Base-by-base conservation (phyloP, 2,797 vertebrate genomes). In the Smutsia temminckii region DNA sequence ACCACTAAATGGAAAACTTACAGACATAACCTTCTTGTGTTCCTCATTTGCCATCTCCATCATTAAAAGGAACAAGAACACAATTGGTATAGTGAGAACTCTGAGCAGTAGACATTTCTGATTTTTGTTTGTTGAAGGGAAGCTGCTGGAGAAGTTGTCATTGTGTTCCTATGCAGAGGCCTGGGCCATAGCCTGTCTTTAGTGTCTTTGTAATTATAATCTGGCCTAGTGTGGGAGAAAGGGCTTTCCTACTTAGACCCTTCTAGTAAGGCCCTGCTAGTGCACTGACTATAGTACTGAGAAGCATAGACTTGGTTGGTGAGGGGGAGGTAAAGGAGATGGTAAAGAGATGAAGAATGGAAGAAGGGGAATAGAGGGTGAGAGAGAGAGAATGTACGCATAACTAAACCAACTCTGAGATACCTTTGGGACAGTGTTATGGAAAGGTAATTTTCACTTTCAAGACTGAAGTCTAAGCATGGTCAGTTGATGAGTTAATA, bases 1-100 rank as follows among this genome's bases (percentile, higher is more conserved):
- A 18, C 37, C 32, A 89, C 63, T 72, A 88, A 71, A 59, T 89
- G 34, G 46, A 84, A 95, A 87, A 51, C 9, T 85, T 89, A 32
- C 63, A 94, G 16, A 66, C 27, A 71, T 27, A 68, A 94, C 23
- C 8, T 25, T 9, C 25, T 84, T 37, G 57, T 89, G 55, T 49
- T 75, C 61, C 40, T 94, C 29, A 87, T 89, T 89, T 71, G 57
- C 42, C 37, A 53, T 78, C 55, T 75, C 55, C 91, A 25, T 94
- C 75, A 84, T 25, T 95, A 18, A 94, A 94, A 85, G 23, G 2
- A 86, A 90, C 40, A 69, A 81, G 96, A 93, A 63, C 10, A 64
- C 81, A 72, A 51, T 25, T 59, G 23, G 32, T 81, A 5, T 37
- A 51, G 29, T 90, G 27, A 46, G 27, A 88, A 78, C 83, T 86